phyloP scores from a whole-genome alignment of 2,797 vertebrate genomes.

The Anguilla anguilla region DNA sequence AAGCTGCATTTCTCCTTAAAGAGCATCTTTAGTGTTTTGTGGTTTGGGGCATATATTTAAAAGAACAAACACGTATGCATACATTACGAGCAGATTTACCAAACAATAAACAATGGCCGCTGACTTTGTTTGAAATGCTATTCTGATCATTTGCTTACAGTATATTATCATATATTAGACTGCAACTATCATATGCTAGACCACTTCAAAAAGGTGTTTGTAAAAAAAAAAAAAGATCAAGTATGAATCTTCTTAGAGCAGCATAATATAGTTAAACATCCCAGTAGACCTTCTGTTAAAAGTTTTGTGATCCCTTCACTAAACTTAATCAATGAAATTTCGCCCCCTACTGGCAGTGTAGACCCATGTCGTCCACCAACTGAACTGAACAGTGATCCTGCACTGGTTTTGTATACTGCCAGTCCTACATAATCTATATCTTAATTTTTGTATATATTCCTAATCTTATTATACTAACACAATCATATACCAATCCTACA shows the following conservation, averaged over 20 bases:
- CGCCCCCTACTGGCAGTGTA: slow-evolving; percentile 45
- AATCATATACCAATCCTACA: no score
- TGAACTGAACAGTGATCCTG: not conserved
- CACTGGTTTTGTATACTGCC: not conserved
- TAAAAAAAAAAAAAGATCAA: not conserved
- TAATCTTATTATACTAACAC: no score
- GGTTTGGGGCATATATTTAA: not conserved
- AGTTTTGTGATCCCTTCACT: not conserved
- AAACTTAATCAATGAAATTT: slow-evolving; percentile 42
- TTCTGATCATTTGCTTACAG: not conserved
- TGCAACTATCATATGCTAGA: no score
- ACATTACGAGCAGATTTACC: not conserved
- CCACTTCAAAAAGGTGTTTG: not conserved
- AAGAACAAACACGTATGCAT: not conserved
- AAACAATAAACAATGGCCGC: not conserved
- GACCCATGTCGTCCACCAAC: not conserved
- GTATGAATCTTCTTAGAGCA: not conserved
- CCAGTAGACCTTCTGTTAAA: not conserved
- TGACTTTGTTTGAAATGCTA: not conserved
- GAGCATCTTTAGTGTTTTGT: not conserved
- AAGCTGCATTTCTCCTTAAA: not conserved
- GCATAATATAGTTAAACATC: not conserved
- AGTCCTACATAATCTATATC: not conserved
- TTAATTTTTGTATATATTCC: not conserved
- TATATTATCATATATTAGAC: no score